Evolutionary conservation across 1,140 invertebrate species (phyloP).

Genomic region (Ptiloglossa arizonensis): DNA sequence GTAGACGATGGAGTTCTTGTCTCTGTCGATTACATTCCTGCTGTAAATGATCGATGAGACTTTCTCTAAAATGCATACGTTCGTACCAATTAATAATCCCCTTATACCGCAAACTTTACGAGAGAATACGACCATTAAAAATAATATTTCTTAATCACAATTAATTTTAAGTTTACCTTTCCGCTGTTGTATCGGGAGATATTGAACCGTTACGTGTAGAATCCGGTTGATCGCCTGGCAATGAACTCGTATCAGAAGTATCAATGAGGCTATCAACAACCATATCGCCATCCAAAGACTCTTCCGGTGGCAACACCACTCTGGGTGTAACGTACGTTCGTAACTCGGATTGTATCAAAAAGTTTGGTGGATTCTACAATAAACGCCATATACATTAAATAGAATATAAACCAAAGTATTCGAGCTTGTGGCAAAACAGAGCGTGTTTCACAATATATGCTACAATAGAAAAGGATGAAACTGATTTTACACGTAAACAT

Average conservation of each 20-base stretch:
- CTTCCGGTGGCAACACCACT: slow-evolving; percentile 91
- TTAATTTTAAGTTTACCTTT: slow-evolving; percentile 77
- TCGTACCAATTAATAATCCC: background rate
- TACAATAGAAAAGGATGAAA: too few relatives aligned
- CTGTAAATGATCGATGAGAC: slow-evolving; percentile 91
- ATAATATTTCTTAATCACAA: background rate
- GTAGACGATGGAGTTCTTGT: slow-evolving; percentile 78
- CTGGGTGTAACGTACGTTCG: slow-evolving; percentile 96
- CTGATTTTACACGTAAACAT: too few relatives aligned
- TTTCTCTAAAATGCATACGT: slow-evolving; percentile 84
- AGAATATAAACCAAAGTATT: too few relatives aligned
- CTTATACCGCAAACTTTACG: too few relatives aligned
- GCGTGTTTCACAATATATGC: too few relatives aligned
- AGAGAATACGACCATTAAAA: too few relatives aligned
- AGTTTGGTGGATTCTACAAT: slow-evolving; percentile 94
- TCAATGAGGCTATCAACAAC: slow-evolving; percentile 87
- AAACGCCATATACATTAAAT: slow-evolving; percentile 16
- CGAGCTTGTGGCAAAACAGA: too few relatives aligned
- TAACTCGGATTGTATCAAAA: slow-evolving; percentile 95
- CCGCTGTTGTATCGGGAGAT: slow-evolving; percentile 83
- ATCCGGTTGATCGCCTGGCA: slow-evolving; percentile 82
- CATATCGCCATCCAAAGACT: slow-evolving; percentile 84
- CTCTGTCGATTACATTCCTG: slow-evolving; percentile 87
- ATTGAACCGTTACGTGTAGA: slow-evolving; percentile 82
- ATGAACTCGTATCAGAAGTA: slow-evolving; percentile 85